Base-by-base conservation (phyloP, 37 sponge, comb jelly and placozoan genomes). In the Cliona cf. orientalis region DNA sequence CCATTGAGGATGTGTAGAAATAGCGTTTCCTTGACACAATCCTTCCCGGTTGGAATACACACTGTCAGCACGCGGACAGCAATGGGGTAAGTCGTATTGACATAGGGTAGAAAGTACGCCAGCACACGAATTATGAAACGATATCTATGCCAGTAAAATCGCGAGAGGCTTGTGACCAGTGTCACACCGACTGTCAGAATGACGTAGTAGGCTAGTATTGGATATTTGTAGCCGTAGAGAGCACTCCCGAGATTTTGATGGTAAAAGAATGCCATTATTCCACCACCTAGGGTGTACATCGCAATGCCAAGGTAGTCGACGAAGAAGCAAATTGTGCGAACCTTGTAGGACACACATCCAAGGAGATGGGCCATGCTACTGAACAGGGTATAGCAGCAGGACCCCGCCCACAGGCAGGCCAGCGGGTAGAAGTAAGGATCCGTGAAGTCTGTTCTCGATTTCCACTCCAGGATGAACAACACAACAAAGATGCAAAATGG, bases 281-380 rank as follows among this genome's bases (percentile, higher is more conserved):
- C 72, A 32, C 71, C 78, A 5, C 90, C 80, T 26, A 89, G 44
- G 2, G 58, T 72, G 70, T 89, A 85, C 76, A 93, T 63, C 19
- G 80, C 70, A 14, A 95, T 89, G 1, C 94, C 96, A 28, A 76
- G 42, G 46, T 95, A 95, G 81, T 95, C 96, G 17, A 93, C 23
- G 58, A 86, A 40, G 76, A 92, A 95, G 43, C 94, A 92, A 1
- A 92, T 69, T 3, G 63, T 68, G 39, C 86, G 57, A 0, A 82
- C 79, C 28, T 58, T 22, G 53, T 34, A 49, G 1, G 94, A 83
- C 46, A 78, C 66, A 53, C 59, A 36, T 29, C 60, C 61, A 67
- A 95, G 73, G 1, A 82, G 26, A 74, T 95, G 96, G 0, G 96
- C 96, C 17, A 85, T 37, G 29, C 94, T 82, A 38, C 91, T 90